Base-by-base conservation (phyloP, 2,113 vertebrate genomes). In the Cichladusa arquata region DNA sequence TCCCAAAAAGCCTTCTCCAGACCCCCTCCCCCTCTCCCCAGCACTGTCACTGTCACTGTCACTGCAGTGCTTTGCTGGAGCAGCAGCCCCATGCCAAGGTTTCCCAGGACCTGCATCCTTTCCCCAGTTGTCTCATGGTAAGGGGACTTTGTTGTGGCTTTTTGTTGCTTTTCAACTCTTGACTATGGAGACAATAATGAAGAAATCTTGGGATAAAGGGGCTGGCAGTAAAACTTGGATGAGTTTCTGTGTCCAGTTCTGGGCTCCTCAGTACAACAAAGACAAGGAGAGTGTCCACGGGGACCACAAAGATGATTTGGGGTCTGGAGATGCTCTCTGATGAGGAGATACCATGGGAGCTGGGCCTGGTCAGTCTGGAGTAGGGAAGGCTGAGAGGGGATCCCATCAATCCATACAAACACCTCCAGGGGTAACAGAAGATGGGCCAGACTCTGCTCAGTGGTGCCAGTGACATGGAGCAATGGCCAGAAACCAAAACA, bases 41-140 rank as follows among this genome's bases (percentile, higher is more conserved):
- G 28, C 19, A 19, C 8, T n/a, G 12, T 2, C 20, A 4, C 34
- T 19, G 72, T 5, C 26, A n/a, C n/a, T n/a, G n/a, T n/a, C n/a
- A n/a, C 40, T 16, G 34, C 0, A 9, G 24, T 19, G n/a, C 24
- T 47, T 2, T 36, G 36, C 36, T 36, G 36, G 36, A 36, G 36
- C 36, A 36, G 36, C 17, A 54, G 2, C 28, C 24, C 20, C 34
- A 19, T 9, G 6, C 58, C 56, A 11, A 14, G 4, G 3, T 9
- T 10, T 33, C 16, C 34, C 48, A 50, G 65, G 22, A n/a, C 56
- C 13, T 64, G 33, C 34, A 38, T 34, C 57, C 60, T 12, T 62
- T 34, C 73, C 47, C 8, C 38, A 6, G 6, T 0, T 42, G 19
- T 23, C 22, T 48, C 9, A 16, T 1, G 1, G 20, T 7, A 70